Evolutionary conservation across 2,113 vertebrate species (phyloP).

Genomic region (Sorex araneus): DNA sequence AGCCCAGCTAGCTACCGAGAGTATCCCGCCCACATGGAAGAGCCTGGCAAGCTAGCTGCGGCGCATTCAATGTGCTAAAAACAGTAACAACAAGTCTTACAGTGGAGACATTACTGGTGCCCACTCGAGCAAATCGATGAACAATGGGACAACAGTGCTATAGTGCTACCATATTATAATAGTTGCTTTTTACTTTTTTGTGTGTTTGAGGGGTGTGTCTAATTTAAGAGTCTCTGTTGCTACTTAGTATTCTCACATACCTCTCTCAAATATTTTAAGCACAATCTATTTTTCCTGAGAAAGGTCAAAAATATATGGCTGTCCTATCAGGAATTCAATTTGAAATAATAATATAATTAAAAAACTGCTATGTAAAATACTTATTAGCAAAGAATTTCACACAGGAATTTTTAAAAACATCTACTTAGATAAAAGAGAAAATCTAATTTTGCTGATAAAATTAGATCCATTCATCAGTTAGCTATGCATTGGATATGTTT

Average conservation of each 20-base stretch:
- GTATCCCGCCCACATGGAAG: too few relatives aligned
- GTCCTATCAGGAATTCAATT: slow-evolving; percentile 77
- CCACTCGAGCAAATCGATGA: too few relatives aligned
- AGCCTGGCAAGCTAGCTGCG: too few relatives aligned
- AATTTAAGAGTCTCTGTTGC: slow-evolving; percentile 31
- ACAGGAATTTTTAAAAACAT: slow-evolving; percentile 83
- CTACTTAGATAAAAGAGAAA: slow-evolving; percentile 82
- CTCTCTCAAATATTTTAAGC: slow-evolving; percentile 74
- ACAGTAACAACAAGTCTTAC: too few relatives aligned
- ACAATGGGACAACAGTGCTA: too few relatives aligned
- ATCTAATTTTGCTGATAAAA: slow-evolving; percentile 89
- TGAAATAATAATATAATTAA: slow-evolving; percentile 85
- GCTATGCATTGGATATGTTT: slow-evolving; percentile 81
- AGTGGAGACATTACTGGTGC: too few relatives aligned
- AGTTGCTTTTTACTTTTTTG: background rate
- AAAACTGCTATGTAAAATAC: slow-evolving; percentile 63
- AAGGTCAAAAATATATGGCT: slow-evolving; percentile 73
- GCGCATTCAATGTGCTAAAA: too few relatives aligned
- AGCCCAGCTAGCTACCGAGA: too few relatives aligned
- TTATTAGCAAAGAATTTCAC: slow-evolving; percentile 78
- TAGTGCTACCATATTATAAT: fast-evolving
- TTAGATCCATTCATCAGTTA: slow-evolving; percentile 87
- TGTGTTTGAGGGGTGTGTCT: background rate
- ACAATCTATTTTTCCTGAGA: slow-evolving; percentile 71
- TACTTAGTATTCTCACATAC: slow-evolving; percentile 70